phyloP scores from a whole-genome alignment of 2,888 invertebrate species.

The Ectobius pallidus region DNA sequence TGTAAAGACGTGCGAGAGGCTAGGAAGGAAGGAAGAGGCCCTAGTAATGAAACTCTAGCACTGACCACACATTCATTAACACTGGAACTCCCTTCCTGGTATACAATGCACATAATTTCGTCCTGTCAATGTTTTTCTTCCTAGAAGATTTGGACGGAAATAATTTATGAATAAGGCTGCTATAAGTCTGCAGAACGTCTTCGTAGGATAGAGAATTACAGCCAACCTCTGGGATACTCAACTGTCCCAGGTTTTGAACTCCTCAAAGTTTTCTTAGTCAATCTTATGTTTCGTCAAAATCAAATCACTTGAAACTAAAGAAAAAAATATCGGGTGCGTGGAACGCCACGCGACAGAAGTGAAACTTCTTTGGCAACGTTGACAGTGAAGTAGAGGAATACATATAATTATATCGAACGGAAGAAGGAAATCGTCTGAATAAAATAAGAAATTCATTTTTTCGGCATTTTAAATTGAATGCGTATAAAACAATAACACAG shows the following conservation, averaged over 20 bases:
- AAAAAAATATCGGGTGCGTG: no score
- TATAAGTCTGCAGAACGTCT: conserved; percentile 2
- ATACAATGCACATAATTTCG: conserved; percentile 11
- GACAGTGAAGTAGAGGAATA: no score
- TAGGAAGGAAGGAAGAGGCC: background rate
- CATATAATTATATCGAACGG: no score
- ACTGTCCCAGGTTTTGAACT: background rate
- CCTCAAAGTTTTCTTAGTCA: background rate
- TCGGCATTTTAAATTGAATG: no score
- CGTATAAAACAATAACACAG: no score
- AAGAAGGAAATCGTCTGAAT: no score
- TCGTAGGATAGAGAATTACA: background rate
- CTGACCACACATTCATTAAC: conserved; percentile 13
- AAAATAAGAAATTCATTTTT: no score
- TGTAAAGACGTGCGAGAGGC: no score
- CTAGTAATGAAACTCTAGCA: background rate
- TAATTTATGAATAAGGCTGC: conserved; percentile 16
- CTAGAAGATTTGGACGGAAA: conserved; percentile 18
- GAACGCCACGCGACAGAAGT: no score
- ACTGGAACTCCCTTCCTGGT: background rate
- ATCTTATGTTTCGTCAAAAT: background rate
- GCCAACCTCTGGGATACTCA: background rate
- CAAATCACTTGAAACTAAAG: no score
- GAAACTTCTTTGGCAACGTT: no score
- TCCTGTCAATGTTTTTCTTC: conserved; percentile 21